Evolutionary conservation across 2,113 vertebrate species (phyloP).

Genomic region (Mastomys coucha): DNA sequence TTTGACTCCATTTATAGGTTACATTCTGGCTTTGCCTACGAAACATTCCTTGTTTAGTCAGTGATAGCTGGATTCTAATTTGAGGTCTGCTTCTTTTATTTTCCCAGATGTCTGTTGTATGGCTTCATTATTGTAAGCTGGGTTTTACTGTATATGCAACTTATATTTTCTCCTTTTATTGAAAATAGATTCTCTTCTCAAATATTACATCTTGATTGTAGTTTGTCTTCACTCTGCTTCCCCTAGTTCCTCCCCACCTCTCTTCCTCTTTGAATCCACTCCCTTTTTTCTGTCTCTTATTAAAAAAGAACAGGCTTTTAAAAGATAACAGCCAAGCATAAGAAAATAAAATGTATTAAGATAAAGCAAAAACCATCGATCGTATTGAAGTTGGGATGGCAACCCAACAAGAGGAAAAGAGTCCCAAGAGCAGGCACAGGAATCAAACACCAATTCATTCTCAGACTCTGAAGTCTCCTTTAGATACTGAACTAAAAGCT

Average conservation of each 20-base stretch:
- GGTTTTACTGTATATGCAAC: neutral
- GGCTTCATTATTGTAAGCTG: slow-evolving; percentile 38
- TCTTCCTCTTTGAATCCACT: neutral
- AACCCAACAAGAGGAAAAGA: neutral
- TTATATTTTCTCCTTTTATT: neutral
- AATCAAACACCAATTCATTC: neutral
- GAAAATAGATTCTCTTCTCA: neutral
- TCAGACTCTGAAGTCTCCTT: neutral
- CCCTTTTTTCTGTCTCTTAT: neutral
- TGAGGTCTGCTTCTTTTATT: slow-evolving; percentile 38
- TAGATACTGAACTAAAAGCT: neutral
- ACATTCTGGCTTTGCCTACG: slow-evolving; percentile 25
- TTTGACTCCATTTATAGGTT: neutral
- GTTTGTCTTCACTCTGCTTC: neutral
- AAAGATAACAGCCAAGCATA: neutral
- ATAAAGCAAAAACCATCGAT: neutral
- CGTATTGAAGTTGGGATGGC: neutral
- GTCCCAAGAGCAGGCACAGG: neutral
- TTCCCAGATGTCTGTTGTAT: slow-evolving; percentile 42
- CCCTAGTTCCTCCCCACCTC: too few species aligned
- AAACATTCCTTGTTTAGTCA: neutral
- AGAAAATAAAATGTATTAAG: neutral
- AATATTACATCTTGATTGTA: neutral
- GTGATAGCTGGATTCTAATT: neutral
- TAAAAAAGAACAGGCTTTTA: neutral